Evolutionary conservation across 2,797 vertebrate species (phyloP), one percentile per base, ranked within the genome.

Genomic region (Limnodromus scolopaceus): DNA sequence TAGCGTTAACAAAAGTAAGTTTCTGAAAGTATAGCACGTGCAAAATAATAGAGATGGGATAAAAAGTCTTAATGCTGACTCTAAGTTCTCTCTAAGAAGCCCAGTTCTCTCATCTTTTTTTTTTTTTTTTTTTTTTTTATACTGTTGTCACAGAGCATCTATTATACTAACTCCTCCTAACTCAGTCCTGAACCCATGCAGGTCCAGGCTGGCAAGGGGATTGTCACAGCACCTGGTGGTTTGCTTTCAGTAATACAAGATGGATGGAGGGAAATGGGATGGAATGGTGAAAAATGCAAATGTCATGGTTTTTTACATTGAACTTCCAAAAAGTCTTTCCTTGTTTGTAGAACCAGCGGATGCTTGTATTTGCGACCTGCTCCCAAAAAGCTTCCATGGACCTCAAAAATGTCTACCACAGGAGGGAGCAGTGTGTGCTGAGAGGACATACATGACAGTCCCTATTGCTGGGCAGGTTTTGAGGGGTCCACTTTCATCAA

Each of bases 71-170:
- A 38, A 45, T 11, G 20, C 27, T 66, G 41, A n/a, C 32, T 14
- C 9, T 32, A 60, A 48, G n/a, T n/a, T n/a, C n/a, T n/a, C n/a
- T n/a, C n/a, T n/a, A n/a, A n/a, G n/a, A n/a, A n/a, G 39, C 24
- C 32, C 20, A 38, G 32, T 45, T 55, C 4, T 81, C 5, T 32
- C 3, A 9, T 23, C 3, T 22, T 39, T 60, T 36, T 43, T 43
- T 19, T 46, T 61, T 43, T 45, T 45, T 27, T 23, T 46, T 61
- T 43, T 45, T 45, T 27, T 15, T n/a, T 30, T 12, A 9, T 36
- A 4, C 14, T 58, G 0, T 13, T 48, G 11, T 64, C 15, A 27
- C 48, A 12, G 24, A 54, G 14, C 30, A 36, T 18, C 11, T 0
- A 0, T n/a, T 43, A 23, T 10, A 23, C 10, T 16, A 48, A 41